A percentile compares a stretch with the other conserved stretches of the same genome.
Evolutionary conservation across 2,113 vertebrate species (phyloP).

Genomic region (Nyctibius bracteatus): DNA sequence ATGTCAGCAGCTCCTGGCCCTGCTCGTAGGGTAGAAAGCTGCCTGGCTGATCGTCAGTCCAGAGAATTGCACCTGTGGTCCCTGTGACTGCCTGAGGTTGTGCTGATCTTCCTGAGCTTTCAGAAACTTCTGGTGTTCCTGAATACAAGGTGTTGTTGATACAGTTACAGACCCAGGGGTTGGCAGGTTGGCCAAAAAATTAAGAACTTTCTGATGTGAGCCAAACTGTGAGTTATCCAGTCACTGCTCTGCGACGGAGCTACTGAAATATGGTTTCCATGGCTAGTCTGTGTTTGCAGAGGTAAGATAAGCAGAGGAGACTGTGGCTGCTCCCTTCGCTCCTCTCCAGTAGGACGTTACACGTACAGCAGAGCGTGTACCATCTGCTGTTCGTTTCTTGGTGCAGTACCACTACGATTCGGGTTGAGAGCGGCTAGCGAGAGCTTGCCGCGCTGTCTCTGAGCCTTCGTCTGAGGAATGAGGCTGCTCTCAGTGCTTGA

Average conservation of each 20-base stretch:
- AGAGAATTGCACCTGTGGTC: rapidly evolving
- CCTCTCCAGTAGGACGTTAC: rapidly evolving
- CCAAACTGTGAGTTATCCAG: too few species aligned
- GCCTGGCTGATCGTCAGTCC: background rate
- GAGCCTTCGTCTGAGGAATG: background rate
- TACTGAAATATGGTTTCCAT: rapidly evolving
- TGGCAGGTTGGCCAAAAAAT: background rate
- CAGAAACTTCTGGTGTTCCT: background rate
- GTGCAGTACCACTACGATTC: rapidly evolving
- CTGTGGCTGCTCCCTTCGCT: background rate
- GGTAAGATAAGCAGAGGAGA: background rate
- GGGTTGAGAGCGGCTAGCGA: background rate
- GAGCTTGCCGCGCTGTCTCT: rapidly evolving
- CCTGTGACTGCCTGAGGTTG: background rate
- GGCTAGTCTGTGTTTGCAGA: background rate
- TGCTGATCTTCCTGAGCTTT: background rate
- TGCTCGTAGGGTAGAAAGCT: background rate
- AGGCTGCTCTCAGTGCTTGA: background rate
- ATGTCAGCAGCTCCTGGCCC: background rate
- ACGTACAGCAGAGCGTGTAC: rapidly evolving
- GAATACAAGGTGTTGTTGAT: background rate
- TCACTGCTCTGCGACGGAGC: background rate
- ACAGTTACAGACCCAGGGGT: background rate
- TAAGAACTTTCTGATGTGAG: background rate
- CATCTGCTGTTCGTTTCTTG: background rate